phyloP scores from a whole-genome alignment of 2,888 invertebrate genomes.

The Microctonus hyperodae region DNA sequence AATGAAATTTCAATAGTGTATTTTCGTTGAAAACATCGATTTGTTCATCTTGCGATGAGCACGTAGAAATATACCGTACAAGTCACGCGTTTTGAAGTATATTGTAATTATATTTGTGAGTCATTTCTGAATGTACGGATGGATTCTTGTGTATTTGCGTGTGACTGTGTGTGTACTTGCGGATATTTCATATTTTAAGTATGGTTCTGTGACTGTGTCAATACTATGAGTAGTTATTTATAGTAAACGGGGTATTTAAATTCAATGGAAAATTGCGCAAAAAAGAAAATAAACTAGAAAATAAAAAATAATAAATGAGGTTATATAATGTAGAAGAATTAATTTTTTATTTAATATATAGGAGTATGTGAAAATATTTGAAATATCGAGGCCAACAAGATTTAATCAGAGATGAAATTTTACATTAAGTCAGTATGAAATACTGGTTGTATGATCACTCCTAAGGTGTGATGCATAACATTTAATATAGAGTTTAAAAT shows the following conservation, averaged over 20 bases:
- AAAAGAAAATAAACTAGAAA: neutral
- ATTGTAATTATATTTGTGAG: slow-evolving; percentile 17
- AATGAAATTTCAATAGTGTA: neutral
- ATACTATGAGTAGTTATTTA: slow-evolving; percentile 23
- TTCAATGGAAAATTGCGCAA: neutral
- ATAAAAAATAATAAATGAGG: neutral
- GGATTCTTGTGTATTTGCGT: slow-evolving; percentile 14
- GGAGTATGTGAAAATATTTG: neutral
- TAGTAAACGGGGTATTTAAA: slow-evolving; percentile 9
- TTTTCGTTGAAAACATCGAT: slow-evolving; percentile 11
- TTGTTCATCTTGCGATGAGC: slow-evolving; percentile 3
- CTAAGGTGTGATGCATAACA: neutral
- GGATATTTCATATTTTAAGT: slow-evolving; percentile 19
- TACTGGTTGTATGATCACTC: neutral
- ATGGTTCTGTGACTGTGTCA: slow-evolving; percentile 21
- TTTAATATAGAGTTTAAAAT: neutral
- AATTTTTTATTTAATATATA: neutral
- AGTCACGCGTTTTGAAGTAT: slow-evolving; percentile 5
- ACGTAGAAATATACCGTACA: slow-evolving; percentile 7
- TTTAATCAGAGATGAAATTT: neutral
- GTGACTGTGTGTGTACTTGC: neutral
- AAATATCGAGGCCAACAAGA: neutral
- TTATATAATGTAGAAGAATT: neutral
- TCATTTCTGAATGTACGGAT: slow-evolving; percentile 15
- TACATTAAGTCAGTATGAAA: neutral